A percentile compares a stretch with the other conserved stretches of the same genome.
phyloP scores from a whole-genome alignment of 2,797 vertebrate genomes.

The Paguma larvata region DNA sequence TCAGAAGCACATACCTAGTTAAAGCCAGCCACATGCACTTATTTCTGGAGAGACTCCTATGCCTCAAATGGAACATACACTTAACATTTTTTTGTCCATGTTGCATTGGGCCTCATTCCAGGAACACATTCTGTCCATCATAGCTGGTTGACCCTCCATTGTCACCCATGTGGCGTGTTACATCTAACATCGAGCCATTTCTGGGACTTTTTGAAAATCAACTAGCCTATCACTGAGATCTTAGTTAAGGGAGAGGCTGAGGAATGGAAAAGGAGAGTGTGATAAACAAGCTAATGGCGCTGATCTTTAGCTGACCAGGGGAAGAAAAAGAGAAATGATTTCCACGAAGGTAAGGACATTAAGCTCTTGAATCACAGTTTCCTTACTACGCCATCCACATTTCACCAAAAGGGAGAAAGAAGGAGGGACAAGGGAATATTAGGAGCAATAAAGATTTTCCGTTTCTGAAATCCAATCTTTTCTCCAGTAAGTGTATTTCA shows the following conservation, averaged over 20 bases:
- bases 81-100: background rate
- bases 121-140: background rate
- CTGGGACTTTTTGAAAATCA: background rate
- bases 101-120: background rate
- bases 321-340: background rate
- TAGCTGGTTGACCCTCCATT: background rate
- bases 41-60: constrained; percentile 8
- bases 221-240: background rate
- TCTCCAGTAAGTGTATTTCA: background rate
- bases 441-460: background rate
- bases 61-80: background rate
- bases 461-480: constrained; percentile 25
- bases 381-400: background rate
- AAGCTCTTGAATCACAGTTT: background rate
- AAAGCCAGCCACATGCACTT: background rate
- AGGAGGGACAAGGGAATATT: background rate
- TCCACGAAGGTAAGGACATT: background rate
- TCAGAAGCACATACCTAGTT: constrained; percentile 50
- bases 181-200: background rate
- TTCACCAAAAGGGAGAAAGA: background rate
- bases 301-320: background rate
- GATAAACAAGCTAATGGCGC: background rate
- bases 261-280: background rate
- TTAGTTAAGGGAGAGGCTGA: background rate
- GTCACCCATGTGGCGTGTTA: background rate